Conservation (phyloP, 2,113 vertebrate genomes). For the Speoplatyrhinus poulsoni region DNA sequence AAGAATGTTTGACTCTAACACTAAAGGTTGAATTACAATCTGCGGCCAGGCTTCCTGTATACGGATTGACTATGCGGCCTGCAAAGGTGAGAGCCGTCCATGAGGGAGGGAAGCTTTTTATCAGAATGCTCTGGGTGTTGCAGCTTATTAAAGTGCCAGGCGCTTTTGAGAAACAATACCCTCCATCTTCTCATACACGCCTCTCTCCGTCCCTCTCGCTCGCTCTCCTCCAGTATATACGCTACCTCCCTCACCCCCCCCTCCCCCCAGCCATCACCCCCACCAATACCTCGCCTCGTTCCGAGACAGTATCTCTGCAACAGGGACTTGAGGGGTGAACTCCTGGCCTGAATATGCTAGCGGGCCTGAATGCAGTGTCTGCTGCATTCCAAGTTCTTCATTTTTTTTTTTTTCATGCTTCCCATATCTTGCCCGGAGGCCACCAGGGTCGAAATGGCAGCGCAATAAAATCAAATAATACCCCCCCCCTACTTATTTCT, state of each 20-base stretch:
- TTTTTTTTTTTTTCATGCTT: conserved; percentile 32
- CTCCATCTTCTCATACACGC: conserved; percentile 16
- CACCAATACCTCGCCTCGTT: not conserved
- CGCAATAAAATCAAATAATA: conserved; percentile 66
- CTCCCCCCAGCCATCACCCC: not conserved
- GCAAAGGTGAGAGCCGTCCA: conserved; percentile 39
- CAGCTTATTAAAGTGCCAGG: conserved; percentile 67
- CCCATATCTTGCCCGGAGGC: conserved; percentile 62
- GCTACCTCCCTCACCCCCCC: not conserved
- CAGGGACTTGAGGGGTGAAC: conserved; percentile 55
- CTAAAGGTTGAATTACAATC: conserved; percentile 44
- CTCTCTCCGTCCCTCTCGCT: not conserved
- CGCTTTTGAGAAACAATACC: conserved; percentile 64
- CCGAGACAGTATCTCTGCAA: conserved; percentile 24
- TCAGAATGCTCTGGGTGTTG: conserved; percentile 66
- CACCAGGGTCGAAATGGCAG: conserved; percentile 74
- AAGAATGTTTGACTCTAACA: conserved; percentile 36
- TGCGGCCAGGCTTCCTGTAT: conserved; percentile 40
- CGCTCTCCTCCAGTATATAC: not conserved
- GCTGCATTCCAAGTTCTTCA: conserved; percentile 67
- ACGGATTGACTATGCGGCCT: conserved; percentile 38
- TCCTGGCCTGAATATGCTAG: conserved; percentile 52
- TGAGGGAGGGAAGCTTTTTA: conserved; percentile 60
- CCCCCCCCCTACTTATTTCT: conserved; percentile 11
- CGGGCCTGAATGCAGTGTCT: conserved; percentile 66